Evolutionary conservation across 2,797 vertebrate species (phyloP).

Genomic region (Xerus rutilus): DNA sequence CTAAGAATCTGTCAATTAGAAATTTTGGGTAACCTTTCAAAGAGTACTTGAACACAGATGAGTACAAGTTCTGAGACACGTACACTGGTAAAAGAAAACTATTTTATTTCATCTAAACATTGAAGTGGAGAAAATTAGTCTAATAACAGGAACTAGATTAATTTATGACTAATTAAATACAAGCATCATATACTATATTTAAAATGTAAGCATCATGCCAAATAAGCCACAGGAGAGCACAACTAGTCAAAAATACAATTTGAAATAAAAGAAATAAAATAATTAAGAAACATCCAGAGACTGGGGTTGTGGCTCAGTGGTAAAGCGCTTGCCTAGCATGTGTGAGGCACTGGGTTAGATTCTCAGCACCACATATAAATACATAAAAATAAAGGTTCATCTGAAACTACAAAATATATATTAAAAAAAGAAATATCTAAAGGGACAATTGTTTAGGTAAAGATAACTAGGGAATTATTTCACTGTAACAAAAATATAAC

Average conservation of each 20-base stretch:
- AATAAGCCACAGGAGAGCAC: not conserved
- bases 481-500: not conserved
- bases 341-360: no score
- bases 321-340: no score
- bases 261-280: slow-evolving; percentile 9
- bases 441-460: not conserved
- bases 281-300: not conserved
- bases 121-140: slow-evolving; percentile 1
- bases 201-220: not conserved
- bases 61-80: not conserved
- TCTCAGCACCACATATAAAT: no score
- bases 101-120: not conserved
- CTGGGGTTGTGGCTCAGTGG: no score
- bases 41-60: not conserved
- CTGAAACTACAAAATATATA: no score
- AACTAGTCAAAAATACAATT: not conserved
- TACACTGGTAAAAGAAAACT: not conserved
- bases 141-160: not conserved
- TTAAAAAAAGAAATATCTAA: not conserved
- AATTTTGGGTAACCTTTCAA: not conserved
- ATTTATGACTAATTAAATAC: slow-evolving; percentile 13
- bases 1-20: not conserved
- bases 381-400: no score
- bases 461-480: not conserved
- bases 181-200: not conserved